These are phyloP conservation scores for Perodicticus potto DNA, from an alignment of 2,797 vertebrate species.

Conservation along the genomic window DNA sequence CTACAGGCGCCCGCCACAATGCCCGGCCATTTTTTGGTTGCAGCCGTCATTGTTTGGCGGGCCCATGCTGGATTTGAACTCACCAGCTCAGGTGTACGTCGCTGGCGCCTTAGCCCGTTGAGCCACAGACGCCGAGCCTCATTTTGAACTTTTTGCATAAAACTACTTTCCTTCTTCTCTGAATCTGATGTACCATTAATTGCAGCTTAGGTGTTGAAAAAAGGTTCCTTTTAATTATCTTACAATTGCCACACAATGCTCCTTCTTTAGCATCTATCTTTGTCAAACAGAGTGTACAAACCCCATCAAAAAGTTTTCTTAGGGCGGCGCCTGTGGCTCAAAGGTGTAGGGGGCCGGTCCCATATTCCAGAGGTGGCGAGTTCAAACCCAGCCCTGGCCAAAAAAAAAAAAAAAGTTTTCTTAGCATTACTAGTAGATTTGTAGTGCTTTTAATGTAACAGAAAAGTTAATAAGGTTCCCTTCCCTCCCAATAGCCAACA, in stretches of 20 bases:
- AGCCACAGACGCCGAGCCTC: too few species aligned
- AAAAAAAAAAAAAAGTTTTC: not conserved
- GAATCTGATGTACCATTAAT: not conserved
- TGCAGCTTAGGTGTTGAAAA: not conserved
- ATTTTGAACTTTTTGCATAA: not conserved
- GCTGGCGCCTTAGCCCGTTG: too few species aligned
- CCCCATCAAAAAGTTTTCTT: not conserved
- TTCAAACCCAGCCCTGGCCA: too few species aligned
- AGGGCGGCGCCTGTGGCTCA: not conserved
- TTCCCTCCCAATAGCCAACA: not conserved
- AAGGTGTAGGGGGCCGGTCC: too few species aligned
- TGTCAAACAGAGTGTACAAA: not conserved
- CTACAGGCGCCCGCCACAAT: too few species aligned
- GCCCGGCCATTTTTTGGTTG: too few species aligned
- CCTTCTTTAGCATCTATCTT: conserved; percentile 1
- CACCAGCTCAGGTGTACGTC: too few species aligned
- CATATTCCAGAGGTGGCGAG: too few species aligned
- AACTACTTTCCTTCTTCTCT: not conserved
- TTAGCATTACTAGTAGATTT: conserved; percentile 20
- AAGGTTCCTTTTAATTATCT: not conserved
- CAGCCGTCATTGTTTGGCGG: too few species aligned
- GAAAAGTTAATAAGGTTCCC: not conserved
- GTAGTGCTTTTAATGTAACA: conserved; percentile 25
- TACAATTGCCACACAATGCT: not conserved
- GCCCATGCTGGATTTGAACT: too few species aligned